phyloP scores from a whole-genome alignment of 2,888 invertebrate species.

The Eustalomyia histrio region DNA sequence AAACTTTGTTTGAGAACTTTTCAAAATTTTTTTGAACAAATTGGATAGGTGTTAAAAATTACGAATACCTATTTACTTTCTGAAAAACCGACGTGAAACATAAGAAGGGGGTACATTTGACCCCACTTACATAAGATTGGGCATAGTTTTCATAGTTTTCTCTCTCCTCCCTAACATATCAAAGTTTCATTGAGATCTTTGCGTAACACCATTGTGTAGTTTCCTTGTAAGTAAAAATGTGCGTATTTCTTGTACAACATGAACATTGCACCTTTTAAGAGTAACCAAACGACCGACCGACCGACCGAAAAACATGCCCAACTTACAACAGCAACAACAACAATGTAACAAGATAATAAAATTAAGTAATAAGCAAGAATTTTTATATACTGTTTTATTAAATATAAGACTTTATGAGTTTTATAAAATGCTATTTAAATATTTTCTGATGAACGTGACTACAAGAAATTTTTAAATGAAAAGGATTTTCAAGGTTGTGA shows the following conservation, averaged over 20 bases:
- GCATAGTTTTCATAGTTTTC: too few relatives aligned
- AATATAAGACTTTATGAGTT: constrained; percentile 19
- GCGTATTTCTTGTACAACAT: neutral
- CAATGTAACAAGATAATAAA: constrained; percentile 48
- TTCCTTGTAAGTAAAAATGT: too few relatives aligned
- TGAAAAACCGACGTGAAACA: too few relatives aligned
- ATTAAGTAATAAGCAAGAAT: constrained; percentile 46
- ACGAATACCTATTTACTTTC: too few relatives aligned
- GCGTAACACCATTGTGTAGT: too few relatives aligned
- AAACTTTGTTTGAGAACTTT: too few relatives aligned
- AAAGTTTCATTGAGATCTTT: too few relatives aligned
- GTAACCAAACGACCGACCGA: neutral
- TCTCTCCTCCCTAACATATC: too few relatives aligned
- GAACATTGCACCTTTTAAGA: constrained; percentile 9
- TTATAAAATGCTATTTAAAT: neutral
- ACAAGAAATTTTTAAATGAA: neutral
- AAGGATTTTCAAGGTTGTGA: neutral
- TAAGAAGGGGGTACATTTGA: too few relatives aligned
- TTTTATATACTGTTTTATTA: constrained; percentile 1
- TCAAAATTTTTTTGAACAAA: too few relatives aligned
- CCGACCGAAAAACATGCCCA: neutral
- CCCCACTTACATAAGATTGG: too few relatives aligned
- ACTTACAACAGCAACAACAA: constrained; percentile 25
- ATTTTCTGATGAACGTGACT: neutral
- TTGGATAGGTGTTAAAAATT: too few relatives aligned